Evolutionary conservation across 92 coral and sea anemone species (phyloP).

Genomic region (Palythoa grandiflora): DNA sequence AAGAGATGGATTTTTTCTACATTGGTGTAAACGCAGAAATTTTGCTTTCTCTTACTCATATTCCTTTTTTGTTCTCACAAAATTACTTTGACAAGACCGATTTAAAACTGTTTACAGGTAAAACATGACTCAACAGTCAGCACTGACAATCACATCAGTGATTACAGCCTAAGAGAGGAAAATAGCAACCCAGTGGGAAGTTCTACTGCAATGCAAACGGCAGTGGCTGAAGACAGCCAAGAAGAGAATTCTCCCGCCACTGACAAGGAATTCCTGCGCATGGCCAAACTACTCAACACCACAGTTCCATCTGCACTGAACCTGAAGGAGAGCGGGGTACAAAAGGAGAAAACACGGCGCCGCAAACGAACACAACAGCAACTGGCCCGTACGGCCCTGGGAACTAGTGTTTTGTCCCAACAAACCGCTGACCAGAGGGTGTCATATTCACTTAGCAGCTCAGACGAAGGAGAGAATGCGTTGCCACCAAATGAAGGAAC

Average conservation of each 20-base stretch:
- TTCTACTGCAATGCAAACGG: background rate
- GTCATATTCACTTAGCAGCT: background rate
- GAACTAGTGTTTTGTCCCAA: background rate
- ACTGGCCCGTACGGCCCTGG: background rate
- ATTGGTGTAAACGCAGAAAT: background rate
- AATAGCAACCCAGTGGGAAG: background rate
- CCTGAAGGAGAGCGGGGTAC: too few species aligned
- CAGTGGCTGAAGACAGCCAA: background rate
- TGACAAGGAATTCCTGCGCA: background rate
- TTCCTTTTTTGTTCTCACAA: background rate
- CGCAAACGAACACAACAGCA: background rate
- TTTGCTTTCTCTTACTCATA: background rate
- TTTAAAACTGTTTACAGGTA: background rate
- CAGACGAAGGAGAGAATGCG: background rate
- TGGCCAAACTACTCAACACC: background rate
- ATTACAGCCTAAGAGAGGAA: background rate
- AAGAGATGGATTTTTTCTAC: too few species aligned
- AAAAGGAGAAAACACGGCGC: background rate
- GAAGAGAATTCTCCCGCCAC: background rate
- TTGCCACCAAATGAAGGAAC: background rate
- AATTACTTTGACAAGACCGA: background rate
- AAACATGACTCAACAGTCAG: background rate
- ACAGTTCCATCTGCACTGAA: background rate
- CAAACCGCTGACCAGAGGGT: background rate
- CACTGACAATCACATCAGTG: background rate